These are phyloP conservation scores for Morphnarchus princeps DNA, from an alignment of 2,113 vertebrate species.

Conservation along the genomic window DNA sequence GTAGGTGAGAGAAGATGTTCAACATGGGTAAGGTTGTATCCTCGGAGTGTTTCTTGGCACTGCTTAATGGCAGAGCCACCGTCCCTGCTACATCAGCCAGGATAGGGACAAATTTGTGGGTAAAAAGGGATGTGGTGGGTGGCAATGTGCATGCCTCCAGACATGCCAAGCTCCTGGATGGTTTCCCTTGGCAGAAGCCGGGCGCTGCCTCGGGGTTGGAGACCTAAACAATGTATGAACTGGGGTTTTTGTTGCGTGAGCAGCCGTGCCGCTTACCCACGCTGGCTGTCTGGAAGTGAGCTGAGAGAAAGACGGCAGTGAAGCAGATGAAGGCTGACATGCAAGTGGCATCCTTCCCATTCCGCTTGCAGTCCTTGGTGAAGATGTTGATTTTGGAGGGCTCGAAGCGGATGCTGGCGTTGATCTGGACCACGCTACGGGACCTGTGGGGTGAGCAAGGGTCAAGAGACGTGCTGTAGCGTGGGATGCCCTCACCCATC, in stretches of 20 bases:
- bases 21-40: rapidly evolving
- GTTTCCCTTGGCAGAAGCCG: background rate
- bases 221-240: rapidly evolving
- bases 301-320: conserved; percentile 83
- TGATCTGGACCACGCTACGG: conserved; percentile 85
- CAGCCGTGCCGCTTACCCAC: conserved; percentile 73
- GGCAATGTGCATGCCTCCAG: rapidly evolving
- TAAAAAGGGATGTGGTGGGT: background rate
- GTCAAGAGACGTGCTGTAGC: rapidly evolving
- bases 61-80: background rate
- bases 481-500: rapidly evolving
- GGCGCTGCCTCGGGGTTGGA: rapidly evolving
- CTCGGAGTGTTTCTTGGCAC: background rate
- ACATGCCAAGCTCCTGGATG: background rate
- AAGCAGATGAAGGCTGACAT: conserved; percentile 90
- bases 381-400: conserved; percentile 95
- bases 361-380: conserved; percentile 90
- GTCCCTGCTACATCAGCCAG: rapidly evolving
- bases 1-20: background rate
- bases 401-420: conserved; percentile 84
- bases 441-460: conserved; percentile 72
- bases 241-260: rapidly evolving
- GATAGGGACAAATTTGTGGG: background rate
- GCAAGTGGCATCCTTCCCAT: conserved; percentile 90
- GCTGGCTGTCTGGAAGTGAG: conserved; percentile 73